Conservation (phyloP, 2,888 invertebrate genomes). For the Stramonita haemastoma region DNA sequence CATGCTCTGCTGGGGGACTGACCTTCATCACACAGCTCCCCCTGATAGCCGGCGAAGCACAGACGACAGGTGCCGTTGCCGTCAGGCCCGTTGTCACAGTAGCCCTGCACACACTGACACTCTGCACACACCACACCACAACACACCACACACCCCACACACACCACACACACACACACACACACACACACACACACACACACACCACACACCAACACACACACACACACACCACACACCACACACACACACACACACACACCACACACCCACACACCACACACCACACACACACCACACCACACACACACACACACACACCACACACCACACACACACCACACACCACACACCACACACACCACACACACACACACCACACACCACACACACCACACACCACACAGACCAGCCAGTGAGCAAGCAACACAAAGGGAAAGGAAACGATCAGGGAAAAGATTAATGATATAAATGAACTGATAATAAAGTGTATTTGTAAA, state of each 20-base stretch:
- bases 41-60: conserved; percentile 62
- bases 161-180: conserved; percentile 2
- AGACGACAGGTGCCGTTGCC: conserved; percentile 60
- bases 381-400: too few relatives aligned
- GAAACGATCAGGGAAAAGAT: too few relatives aligned
- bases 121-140: conserved; percentile 49
- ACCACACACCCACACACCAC: conserved; percentile 24
- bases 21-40: conserved; percentile 61
- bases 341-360: background rate
- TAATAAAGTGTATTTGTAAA: too few relatives aligned
- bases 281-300: background rate
- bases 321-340: background rate
- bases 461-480: too few relatives aligned
- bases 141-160: conserved; percentile 3
- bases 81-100: conserved; percentile 55
- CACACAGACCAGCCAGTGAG: too few relatives aligned
- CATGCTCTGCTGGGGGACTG: conserved; percentile 34
- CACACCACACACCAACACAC: background rate
- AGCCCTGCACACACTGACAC: conserved; percentile 62
- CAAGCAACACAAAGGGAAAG: too few relatives aligned
- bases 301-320: conserved; percentile 3
- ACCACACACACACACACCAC: too few relatives aligned
- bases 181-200: background rate
- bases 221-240: background rate
- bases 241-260: conserved; percentile 20